phyloP scores from a whole-genome alignment of 92 coral and sea anemone species.

The Phenganax stokvisi region DNA sequence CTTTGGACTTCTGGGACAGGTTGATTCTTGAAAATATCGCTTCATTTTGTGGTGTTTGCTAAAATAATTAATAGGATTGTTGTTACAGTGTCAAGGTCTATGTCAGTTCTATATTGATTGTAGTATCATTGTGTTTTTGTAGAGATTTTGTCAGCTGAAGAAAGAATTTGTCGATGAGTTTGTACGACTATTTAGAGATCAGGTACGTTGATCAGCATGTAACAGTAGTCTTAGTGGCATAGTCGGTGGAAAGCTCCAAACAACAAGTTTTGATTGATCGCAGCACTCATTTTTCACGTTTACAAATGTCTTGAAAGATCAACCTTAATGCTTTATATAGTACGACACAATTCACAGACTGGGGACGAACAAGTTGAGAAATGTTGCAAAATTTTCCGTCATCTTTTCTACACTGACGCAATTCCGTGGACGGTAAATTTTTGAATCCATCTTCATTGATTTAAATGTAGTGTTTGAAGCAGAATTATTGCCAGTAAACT shows the following conservation, averaged over 20 bases:
- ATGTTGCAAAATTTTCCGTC: constrained; percentile 89
- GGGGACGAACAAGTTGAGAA: constrained; percentile 92
- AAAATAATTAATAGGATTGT: too few relatives aligned
- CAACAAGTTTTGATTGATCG: too few relatives aligned
- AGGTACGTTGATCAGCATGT: constrained; percentile 36
- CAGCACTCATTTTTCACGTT: too few relatives aligned
- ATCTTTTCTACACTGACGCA: constrained; percentile 89
- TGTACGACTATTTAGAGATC: constrained; percentile 70
- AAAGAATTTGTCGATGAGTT: constrained; percentile 81
- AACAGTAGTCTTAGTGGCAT: too few relatives aligned
- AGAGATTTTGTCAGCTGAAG: constrained; percentile 84
- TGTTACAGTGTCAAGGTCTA: not conserved
- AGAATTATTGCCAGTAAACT: too few relatives aligned
- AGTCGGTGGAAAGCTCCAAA: too few relatives aligned
- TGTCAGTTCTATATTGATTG: not conserved
- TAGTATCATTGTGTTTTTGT: not conserved
- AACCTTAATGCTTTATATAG: constrained; percentile 44
- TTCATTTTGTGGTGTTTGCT: too few relatives aligned
- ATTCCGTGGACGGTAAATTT: constrained; percentile 91
- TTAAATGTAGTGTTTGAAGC: too few relatives aligned
- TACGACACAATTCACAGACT: constrained; percentile 86
- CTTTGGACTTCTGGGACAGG: constrained; percentile 95
- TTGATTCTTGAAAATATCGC: not conserved
- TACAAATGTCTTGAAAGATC: too few relatives aligned
- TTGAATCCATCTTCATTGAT: too few relatives aligned